Base-by-base conservation (phyloP, 2,888 invertebrate genomes). In the Hirudinaria manillensis region DNA sequence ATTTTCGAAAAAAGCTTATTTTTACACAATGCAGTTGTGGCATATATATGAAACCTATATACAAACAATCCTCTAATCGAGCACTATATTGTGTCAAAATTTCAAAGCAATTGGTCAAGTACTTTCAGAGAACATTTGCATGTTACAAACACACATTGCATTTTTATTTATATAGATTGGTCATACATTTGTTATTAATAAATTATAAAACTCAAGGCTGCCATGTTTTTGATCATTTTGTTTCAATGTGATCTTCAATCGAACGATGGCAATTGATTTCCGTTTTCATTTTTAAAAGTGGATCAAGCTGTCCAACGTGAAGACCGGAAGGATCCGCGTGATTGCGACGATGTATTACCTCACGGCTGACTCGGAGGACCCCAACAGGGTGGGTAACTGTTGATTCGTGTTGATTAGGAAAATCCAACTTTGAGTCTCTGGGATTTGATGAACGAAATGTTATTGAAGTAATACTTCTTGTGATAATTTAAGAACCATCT, bases 281-380 rank as follows among this genome's bases (percentile, higher is more conserved):
- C 4, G 51, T 10, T 29, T 71, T 38, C 3, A 36, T n/a, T n/a
- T 71, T 51, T 45, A 7, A 67, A 85, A 96, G 94, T 97, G 98
- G 96, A 89, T 94, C 79, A 92, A 93, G 0, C 88, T 99, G 80
- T 95, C 97, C 85, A 92, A 94, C 86, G 95, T 94, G 13, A 96
- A 95, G 85, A 93, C 93, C 83, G 98, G 98, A 7, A 91, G 94
- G 87, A 89, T 99, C 0, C 94, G 96, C 83, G 86, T 98, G 74
- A 90, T 93, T 72, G 88, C 95, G 73, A 90, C 91, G 4, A 98
- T 98, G 98, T 89, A 95, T 80, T 89, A 90, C 75, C 88, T 97
- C 75, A 90, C 91, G 72, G 87, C 90, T 51, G 89, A 91, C 82
- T 86, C 89, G 19, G 86, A 87, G 51, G 92, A 93, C 84, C 87